Evolutionary conservation across 2,888 invertebrate genomes (phyloP).

Genomic region (Mimumesa dahlbomi): DNA sequence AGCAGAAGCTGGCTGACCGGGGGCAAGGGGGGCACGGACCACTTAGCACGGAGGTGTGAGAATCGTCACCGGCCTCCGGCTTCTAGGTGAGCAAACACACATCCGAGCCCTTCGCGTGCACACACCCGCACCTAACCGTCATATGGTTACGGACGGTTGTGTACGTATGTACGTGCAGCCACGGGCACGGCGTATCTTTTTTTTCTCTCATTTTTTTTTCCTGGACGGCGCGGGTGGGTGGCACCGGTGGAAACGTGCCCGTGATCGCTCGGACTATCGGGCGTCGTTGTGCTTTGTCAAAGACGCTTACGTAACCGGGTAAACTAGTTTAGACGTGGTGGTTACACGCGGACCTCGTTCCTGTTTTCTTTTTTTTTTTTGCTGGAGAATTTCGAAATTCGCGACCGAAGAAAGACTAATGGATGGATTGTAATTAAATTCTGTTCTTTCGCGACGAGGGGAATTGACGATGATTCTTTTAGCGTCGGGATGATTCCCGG

Average conservation of each 20-base stretch:
- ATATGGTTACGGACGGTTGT: constrained; percentile 12
- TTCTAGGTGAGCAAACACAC: constrained; percentile 75
- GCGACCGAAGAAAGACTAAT: neutral
- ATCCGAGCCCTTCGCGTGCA: constrained; percentile 14
- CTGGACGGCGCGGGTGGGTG: constrained; percentile 39
- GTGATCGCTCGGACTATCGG: constrained; percentile 45
- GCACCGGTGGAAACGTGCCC: constrained; percentile 21
- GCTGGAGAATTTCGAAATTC: neutral
- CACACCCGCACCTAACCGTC: constrained; percentile 5
- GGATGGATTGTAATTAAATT: too few species aligned
- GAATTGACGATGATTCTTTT: too few species aligned
- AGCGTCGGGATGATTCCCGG: too few species aligned
- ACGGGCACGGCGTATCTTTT: too few species aligned
- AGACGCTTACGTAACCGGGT: constrained; percentile 62
- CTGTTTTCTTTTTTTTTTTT: too few species aligned
- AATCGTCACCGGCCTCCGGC: constrained; percentile 80
- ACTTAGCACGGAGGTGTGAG: constrained; percentile 80
- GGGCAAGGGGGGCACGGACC: constrained; percentile 74
- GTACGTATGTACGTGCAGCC: too few species aligned
- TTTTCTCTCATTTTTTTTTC: too few species aligned
- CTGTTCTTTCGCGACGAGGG: too few species aligned
- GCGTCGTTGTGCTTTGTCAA: constrained; percentile 62
- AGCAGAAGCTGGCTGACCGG: constrained; percentile 76
- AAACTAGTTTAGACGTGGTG: constrained; percentile 59
- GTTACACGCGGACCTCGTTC: constrained; percentile 4